Conservation (phyloP, 2,888 invertebrate genomes). For the Platycheirus rosarum region DNA sequence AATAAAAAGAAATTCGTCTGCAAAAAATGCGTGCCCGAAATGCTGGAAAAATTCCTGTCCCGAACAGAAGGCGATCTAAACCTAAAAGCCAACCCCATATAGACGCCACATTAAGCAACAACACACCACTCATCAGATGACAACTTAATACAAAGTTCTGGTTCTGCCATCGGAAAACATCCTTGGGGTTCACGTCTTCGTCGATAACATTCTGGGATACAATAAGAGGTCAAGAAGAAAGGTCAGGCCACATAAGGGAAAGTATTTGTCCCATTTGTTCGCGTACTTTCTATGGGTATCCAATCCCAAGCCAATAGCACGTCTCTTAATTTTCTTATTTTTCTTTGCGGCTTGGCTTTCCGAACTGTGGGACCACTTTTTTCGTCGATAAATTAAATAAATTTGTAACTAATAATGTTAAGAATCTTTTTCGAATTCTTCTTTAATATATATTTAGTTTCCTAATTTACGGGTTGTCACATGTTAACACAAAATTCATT, state of each 20-base stretch:
- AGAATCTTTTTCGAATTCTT: too few relatives aligned
- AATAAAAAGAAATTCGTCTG: too few relatives aligned
- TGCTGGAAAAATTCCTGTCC: too few relatives aligned
- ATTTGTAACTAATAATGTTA: too few relatives aligned
- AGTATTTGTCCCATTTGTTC: slow-evolving; percentile 56
- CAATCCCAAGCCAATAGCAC: slow-evolving; percentile 63
- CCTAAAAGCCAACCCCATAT: slow-evolving; percentile 56
- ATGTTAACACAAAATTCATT: too few relatives aligned
- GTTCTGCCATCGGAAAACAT: slow-evolving; percentile 45
- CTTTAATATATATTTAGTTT: too few relatives aligned
- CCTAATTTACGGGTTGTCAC: too few relatives aligned
- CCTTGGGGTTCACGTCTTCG: slow-evolving; percentile 22
- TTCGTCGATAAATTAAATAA: too few relatives aligned
- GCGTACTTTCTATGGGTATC: slow-evolving; percentile 38
- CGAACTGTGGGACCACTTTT: too few relatives aligned
- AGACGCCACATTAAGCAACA: slow-evolving; percentile 30
- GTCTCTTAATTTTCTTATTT: slow-evolving; percentile 46
- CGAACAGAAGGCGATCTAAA: slow-evolving; percentile 26
- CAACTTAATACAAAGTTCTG: slow-evolving; percentile 69
- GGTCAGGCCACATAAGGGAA: slow-evolving; percentile 58
- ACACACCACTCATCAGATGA: slow-evolving; percentile 67
- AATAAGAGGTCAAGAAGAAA: slow-evolving; percentile 45
- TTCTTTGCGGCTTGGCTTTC: background rate
- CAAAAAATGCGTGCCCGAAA: too few relatives aligned
- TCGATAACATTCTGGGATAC: slow-evolving; percentile 49